A percentile compares a stretch with the other conserved stretches of the same genome.
These are phyloP conservation scores for Thunnus albacares DNA, from an alignment of 2,797 vertebrate species.

Conservation along the genomic window DNA sequence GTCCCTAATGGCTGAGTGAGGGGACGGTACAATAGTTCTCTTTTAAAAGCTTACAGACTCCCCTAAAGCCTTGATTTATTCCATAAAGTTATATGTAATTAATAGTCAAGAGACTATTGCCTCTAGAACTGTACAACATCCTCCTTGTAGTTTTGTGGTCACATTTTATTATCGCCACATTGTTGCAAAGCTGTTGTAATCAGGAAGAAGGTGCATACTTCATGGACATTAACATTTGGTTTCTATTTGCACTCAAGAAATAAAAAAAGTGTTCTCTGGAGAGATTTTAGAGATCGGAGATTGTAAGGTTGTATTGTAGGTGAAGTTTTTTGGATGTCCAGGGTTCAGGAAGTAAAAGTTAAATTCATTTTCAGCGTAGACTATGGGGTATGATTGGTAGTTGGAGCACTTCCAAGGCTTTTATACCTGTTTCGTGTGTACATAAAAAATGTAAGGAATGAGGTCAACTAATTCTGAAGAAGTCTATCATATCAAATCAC, in stretches of 20 bases:
- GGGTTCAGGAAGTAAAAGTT: slow-evolving; percentile 16
- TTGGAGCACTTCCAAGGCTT: slow-evolving; percentile 11
- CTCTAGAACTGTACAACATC: slow-evolving; percentile 51
- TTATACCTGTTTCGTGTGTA: neutral
- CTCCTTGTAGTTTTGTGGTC: slow-evolving; percentile 63
- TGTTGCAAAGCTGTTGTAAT: slow-evolving; percentile 33
- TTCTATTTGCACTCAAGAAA: slow-evolving; percentile 52
- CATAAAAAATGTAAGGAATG: neutral
- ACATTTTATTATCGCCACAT: slow-evolving; percentile 56
- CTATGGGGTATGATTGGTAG: slow-evolving; percentile 11
- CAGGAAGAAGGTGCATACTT: slow-evolving; percentile 27
- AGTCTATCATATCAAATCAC: neutral
- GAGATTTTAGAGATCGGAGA: neutral
- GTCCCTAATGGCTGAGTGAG: slow-evolving; percentile 57
- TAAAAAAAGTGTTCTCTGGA: slow-evolving; percentile 22
- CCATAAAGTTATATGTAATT: slow-evolving; percentile 55
- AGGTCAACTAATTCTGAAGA: neutral
- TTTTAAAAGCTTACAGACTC: slow-evolving; percentile 59
- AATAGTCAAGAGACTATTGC: slow-evolving; percentile 47
- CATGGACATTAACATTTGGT: slow-evolving; percentile 49
- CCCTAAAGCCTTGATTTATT: slow-evolving; percentile 55
- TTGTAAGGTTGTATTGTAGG: neutral
- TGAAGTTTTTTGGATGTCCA: neutral
- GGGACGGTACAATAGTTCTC: slow-evolving; percentile 62
- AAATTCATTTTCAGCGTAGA: slow-evolving; percentile 8